phyloP scores from a whole-genome alignment of 1,140 invertebrate species.

The Bursaphelenchus mucronatus region DNA sequence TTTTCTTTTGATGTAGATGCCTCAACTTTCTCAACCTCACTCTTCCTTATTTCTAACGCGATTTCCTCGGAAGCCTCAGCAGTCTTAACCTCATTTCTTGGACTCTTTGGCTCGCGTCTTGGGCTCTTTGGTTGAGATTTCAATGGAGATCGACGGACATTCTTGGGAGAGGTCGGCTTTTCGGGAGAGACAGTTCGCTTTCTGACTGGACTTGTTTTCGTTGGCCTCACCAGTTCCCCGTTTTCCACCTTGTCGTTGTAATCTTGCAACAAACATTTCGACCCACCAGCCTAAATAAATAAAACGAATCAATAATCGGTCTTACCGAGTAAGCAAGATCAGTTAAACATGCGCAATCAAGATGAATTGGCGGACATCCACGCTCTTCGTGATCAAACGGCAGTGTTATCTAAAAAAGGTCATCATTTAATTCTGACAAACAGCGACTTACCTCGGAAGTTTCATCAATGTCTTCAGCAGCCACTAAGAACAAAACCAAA shows the following conservation, averaged over 20 bases:
- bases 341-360: slow-evolving; percentile 2
- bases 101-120: no score
- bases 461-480: slow-evolving; percentile 29
- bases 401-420: slow-evolving; percentile 37
- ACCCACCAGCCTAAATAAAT: neutral
- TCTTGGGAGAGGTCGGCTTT: neutral
- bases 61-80: no score
- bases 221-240: neutral
- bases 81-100: no score
- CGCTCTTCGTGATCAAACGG: slow-evolving; percentile 35
- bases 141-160: neutral
- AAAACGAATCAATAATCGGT: no score
- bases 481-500: slow-evolving; percentile 36
- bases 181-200: neutral
- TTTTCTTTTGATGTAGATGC: no score
- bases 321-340: neutral
- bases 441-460: slow-evolving; percentile 24
- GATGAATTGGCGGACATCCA: neutral
- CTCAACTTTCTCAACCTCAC: no score
- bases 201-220: neutral
- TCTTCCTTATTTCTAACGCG: no score
- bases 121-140: neutral
- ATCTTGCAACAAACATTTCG: slow-evolving; percentile 13
- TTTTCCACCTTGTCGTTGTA: slow-evolving; percentile 10
- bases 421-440: neutral